Evolutionary conservation across 1,140 invertebrate genomes (phyloP), one percentile per base, ranked within the genome.

Genomic region (Lanistes nyassanus): DNA sequence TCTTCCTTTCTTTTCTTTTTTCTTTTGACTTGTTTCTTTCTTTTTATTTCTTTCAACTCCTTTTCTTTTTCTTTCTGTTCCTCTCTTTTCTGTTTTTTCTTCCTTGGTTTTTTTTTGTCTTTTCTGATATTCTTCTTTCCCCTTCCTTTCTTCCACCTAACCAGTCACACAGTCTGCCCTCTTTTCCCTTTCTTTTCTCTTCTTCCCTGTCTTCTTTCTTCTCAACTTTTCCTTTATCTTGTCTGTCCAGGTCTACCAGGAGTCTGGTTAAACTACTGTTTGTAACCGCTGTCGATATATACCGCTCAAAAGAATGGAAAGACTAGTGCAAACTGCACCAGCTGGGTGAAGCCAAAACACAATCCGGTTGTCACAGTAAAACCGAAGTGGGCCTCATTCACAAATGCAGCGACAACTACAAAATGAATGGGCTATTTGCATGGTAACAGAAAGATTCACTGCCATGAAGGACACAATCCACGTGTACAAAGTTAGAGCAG

Each of bases 51-150:
- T 60, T 31, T 60, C 58, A 26, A 23, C 23, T 31, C 23, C 58
- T 23, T n/a, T 23, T n/a, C 23, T n/a, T 23, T n/a, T 23, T 23
- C 58, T 23, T n/a, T 23, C 23, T 23, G n/a, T 23, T 23, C 31
- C 58, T 60, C 58, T 60, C 58, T 60, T n/a, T 55, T n/a, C 53
- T 55, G 13, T n/a, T 55, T 55, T n/a, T 55, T 55, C 53, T 55
- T 55, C 53, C n/a, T 55, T n/a, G 13, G 13, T n/a, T 55, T 55
- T n/a, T 55, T n/a, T n/a, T 55, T 55, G 13, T 55, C 53, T n/a
- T 55, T n/a, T n/a, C n/a, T n/a, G 13, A 16, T n/a, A n/a, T 55
- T 55, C 53, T 55, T 55, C 53, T 55, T 55, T n/a, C n/a, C 53
- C 53, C n/a, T 55, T n/a, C n/a, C 53, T n/a, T 55, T 55, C 53